phyloP scores from a whole-genome alignment of 2,113 vertebrate species.

The Thomomys bottae region DNA sequence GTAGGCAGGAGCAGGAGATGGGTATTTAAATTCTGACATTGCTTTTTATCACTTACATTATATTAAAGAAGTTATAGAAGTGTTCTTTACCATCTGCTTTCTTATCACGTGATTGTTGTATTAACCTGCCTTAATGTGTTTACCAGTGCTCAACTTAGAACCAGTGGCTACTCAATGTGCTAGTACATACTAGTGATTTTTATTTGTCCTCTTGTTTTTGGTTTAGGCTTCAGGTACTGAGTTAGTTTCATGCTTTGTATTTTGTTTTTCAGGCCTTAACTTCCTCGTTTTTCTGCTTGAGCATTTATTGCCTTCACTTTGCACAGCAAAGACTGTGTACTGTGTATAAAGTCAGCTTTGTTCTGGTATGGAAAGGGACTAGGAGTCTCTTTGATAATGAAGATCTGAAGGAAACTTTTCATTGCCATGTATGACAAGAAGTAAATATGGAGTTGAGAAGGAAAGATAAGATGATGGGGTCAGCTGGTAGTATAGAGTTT shows the following conservation, averaged over 20 bases:
- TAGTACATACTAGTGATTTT: not conserved
- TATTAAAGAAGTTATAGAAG: not conserved
- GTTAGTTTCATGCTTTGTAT: not conserved
- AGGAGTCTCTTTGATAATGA: not conserved
- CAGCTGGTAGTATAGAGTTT: not conserved
- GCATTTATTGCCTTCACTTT: not conserved
- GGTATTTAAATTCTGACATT: constrained; percentile 27
- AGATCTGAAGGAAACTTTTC: not conserved
- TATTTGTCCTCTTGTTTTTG: not conserved
- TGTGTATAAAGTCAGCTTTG: not conserved
- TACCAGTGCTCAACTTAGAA: not conserved
- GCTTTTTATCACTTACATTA: not conserved
- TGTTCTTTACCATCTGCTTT: not conserved
- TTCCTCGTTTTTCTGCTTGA: not conserved
- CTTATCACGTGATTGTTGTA: not conserved
- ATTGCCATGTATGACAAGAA: not conserved
- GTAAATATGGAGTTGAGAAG: not conserved
- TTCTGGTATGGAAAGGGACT: not conserved
- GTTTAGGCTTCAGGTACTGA: not conserved
- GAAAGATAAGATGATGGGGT: not conserved
- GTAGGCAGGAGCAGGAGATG: not conserved
- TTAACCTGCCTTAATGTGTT: not conserved
- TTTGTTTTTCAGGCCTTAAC: not conserved
- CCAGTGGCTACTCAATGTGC: not conserved
- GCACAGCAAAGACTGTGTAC: not conserved